Conservation (phyloP, 2,113 vertebrate genomes). For the Heloderma charlesbogerti region DNA sequence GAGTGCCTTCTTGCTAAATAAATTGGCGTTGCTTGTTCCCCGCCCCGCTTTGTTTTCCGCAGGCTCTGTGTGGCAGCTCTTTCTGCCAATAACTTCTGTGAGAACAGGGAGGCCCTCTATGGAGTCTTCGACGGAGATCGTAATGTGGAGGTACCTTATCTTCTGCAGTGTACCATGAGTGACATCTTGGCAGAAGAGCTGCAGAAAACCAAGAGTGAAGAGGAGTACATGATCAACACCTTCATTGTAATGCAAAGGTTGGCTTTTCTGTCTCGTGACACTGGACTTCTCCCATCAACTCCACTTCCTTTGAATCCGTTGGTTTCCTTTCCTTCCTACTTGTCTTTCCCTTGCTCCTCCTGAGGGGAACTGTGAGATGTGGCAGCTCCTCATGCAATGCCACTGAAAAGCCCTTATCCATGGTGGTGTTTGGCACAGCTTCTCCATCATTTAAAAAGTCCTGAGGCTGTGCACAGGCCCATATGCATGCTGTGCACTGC, state of each 20-base stretch:
- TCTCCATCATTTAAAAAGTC: background rate
- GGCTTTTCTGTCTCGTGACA: background rate
- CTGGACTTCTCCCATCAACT: background rate
- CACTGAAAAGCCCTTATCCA: background rate
- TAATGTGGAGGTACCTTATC: constrained; percentile 94
- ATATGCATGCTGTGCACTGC: background rate
- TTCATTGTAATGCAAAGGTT: constrained; percentile 98
- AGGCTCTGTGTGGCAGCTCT: constrained; percentile 96
- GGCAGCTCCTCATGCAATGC: background rate
- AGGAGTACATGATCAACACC: constrained; percentile 97
- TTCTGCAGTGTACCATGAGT: constrained; percentile 97
- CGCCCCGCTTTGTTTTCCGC: background rate
- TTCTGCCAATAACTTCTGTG: constrained; percentile 93
- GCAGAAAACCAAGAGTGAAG: constrained; percentile 93
- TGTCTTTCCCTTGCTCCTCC: too few relatives aligned
- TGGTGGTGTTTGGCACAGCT: background rate
- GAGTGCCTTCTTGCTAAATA: too few relatives aligned
- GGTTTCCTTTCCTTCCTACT: background rate
- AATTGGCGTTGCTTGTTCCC: background rate
- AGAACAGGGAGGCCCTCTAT: constrained; percentile 93
- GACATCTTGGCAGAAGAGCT: constrained; percentile 95
- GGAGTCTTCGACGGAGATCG: constrained; percentile 97
- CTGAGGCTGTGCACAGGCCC: too few relatives aligned
- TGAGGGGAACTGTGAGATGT: background rate
- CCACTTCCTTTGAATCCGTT: background rate